Evolutionary conservation across 2,113 vertebrate species (phyloP), one percentile per base, ranked within the genome.

Genomic region (Equus przewalskii): DNA sequence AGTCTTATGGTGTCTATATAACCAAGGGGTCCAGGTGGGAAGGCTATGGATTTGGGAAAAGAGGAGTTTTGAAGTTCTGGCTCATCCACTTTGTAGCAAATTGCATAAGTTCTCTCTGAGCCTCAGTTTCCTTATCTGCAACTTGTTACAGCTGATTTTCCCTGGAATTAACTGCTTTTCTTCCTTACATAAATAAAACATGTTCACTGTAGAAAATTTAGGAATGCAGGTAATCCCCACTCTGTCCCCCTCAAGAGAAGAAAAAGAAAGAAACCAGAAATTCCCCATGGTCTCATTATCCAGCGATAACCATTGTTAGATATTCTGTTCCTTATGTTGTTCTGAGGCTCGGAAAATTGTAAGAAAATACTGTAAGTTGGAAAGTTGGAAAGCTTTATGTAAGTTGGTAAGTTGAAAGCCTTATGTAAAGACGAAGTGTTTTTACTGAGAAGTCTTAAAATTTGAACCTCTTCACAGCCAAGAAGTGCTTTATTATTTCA

Each of bases 261-360:
- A 26, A 56, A 51, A 90, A 88, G 76, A 64, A 81, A 11, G 76
- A 64, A 88, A 95, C 70, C 64, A 75, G 26, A 95, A 93, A 81
- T 60, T 78, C 33, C 46, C 10, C n/a, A 10, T 33, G 69, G 6
- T 69, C 44, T 36, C 60, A 26, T 82, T 64, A 69, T 75, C 33
- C 33, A 56, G 54, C 51, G 26, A 84, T 28, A 69, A 76, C 4
- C 54, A 60, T 7, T 80, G 7, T 79, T 64, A 69, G 78, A 19
- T 1, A 58, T 16, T 70, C 69, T 46, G 5, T 69, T 95, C 6
- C 26, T 28, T 76, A 2, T 70, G 41, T 54, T 91, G 81, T 51
- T 84, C 80, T 24, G 16, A 83, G 16, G 24, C 19, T 73, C 58
- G 69, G 44, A 94, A 75, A 75, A 60, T 11, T 58, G 36, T 76